A percentile compares a stretch with the other conserved stretches of the same genome.
Evolutionary conservation across 2,888 invertebrate genomes (phyloP).

Genomic region (Crematogaster levior): DNA sequence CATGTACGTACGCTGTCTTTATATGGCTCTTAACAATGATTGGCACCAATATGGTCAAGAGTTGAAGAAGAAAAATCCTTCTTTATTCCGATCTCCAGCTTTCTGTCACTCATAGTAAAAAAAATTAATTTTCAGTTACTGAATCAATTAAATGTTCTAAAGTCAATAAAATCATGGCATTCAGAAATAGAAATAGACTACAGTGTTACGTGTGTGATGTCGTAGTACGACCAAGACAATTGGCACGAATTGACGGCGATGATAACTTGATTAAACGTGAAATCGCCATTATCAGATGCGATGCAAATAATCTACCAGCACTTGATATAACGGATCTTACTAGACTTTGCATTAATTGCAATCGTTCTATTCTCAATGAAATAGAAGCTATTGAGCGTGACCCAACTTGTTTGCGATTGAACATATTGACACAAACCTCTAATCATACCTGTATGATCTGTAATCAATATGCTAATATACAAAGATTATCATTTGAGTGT

Average conservation of each 20-base stretch:
- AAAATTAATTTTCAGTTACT: background rate
- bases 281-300: slow-evolving; percentile 5
- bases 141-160: background rate
- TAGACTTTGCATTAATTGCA: slow-evolving; percentile 7
- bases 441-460: slow-evolving; percentile 6
- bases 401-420: background rate
- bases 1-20: background rate
- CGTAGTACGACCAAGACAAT: background rate
- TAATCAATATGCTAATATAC: too few species aligned
- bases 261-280: slow-evolving; percentile 3
- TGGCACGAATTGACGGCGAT: slow-evolving; percentile 1
- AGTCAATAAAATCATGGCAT: slow-evolving; percentile 5
- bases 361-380: slow-evolving; percentile 9
- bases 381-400: slow-evolving; percentile 10
- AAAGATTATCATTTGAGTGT: too few species aligned
- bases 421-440: slow-evolving; percentile 1
- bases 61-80: background rate
- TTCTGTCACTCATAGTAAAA: background rate
- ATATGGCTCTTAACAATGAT: background rate
- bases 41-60: background rate
- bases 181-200: slow-evolving; percentile 6
- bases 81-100: background rate
- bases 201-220: slow-evolving; percentile 10
- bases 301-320: slow-evolving; percentile 1
- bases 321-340: slow-evolving; percentile 12